phyloP scores from a whole-genome alignment of 1,140 invertebrate genomes.

The Lineus longissimus region DNA sequence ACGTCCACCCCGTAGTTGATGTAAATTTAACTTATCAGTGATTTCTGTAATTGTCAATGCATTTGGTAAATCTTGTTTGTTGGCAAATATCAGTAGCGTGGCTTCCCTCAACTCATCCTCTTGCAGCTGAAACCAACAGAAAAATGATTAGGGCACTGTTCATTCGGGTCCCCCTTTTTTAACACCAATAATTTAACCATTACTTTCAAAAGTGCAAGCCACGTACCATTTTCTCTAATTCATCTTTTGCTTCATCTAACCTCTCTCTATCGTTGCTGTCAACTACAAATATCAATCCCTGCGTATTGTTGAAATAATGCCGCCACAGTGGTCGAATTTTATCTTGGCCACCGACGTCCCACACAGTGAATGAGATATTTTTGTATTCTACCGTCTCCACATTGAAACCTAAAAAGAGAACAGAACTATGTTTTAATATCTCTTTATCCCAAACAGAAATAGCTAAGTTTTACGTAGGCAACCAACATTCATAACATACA shows the following conservation, averaged over 20 bases:
- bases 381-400: conserved; percentile 96
- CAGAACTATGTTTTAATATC: too few species aligned
- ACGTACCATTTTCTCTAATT: conserved; percentile 63
- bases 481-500: too few species aligned
- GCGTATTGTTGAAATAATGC: conserved; percentile 98
- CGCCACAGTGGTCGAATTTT: conserved; percentile 75
- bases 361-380: conserved; percentile 85
- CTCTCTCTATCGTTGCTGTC: conserved; percentile 98
- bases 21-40: conserved; percentile 93
- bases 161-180: too few species aligned
- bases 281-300: conserved; percentile 88
- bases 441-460: too few species aligned
- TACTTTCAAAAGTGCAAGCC: too few species aligned
- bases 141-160: too few species aligned
- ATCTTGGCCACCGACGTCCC: conserved; percentile 82
- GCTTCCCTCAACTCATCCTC: conserved; percentile 96
- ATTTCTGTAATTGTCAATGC: conserved; percentile 98
- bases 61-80: conserved; percentile 99
- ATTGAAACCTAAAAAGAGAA: conserved; percentile 71
- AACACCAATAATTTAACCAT: too few species aligned
- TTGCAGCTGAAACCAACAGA: conserved; percentile 21
- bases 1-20: conserved; percentile 66
- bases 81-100: conserved; percentile 94
- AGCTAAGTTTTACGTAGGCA: too few species aligned
- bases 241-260: conserved; percentile 86